Conservation (phyloP, 2,888 invertebrate species). For the Seira ritae region DNA sequence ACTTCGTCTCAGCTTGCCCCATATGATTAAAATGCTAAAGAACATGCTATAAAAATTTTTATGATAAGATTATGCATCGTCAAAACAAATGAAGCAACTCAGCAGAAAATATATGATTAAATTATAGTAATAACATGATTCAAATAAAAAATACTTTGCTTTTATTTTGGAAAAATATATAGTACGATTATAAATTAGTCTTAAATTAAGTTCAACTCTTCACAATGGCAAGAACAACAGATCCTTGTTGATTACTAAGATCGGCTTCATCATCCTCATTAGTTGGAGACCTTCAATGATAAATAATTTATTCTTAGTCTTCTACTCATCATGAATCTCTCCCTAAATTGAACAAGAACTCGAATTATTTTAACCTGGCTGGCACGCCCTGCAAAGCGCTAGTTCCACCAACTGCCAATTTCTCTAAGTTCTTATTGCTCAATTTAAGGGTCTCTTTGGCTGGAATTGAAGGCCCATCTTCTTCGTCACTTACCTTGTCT, state of each 20-base stretch:
- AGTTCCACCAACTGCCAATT: not conserved
- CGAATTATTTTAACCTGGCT: no score
- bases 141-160: not conserved
- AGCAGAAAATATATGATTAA: no score
- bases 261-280: slow-evolving; percentile 67
- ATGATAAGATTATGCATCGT: no score
- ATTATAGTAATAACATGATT: no score
- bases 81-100: no score
- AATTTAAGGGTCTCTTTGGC: not conserved
- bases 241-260: not conserved
- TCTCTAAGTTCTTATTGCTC: not conserved
- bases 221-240: not conserved
- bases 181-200: not conserved
- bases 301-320: no score
- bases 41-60: no score
- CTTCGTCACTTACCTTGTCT: slow-evolving; percentile 15
- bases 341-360: no score
- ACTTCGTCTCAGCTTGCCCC: no score
- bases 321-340: no score
- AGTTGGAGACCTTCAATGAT: slow-evolving; percentile 50
- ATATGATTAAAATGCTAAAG: no score
- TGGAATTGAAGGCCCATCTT: slow-evolving; percentile 20
- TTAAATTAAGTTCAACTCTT: not conserved
- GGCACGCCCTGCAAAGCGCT: slow-evolving; percentile 44
- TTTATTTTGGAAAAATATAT: not conserved